Conservation (phyloP, 2,797 vertebrate species). For the Oreortyx pictus region DNA sequence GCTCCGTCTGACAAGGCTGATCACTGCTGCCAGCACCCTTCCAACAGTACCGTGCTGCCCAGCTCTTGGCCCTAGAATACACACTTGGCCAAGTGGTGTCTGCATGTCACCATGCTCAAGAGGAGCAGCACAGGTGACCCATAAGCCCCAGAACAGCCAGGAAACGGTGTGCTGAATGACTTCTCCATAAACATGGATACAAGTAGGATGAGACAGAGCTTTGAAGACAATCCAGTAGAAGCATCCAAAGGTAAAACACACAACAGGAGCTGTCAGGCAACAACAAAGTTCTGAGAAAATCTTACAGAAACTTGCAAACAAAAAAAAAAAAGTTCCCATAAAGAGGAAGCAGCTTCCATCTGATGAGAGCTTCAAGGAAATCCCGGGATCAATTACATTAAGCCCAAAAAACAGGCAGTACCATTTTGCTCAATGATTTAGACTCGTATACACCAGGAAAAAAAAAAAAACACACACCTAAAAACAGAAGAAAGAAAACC, state of each 20-base stretch:
- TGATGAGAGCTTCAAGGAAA: not conserved
- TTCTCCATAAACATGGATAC: not conserved
- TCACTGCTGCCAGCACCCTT: not conserved
- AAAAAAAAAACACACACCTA: not conserved
- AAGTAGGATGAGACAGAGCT: not conserved
- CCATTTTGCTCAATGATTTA: not conserved
- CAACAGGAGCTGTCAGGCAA: not conserved
- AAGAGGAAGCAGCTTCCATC: not conserved
- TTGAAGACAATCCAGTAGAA: not conserved
- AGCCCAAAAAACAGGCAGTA: not conserved
- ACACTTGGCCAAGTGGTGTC: not conserved
- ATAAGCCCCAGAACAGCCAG: conserved; percentile 5
- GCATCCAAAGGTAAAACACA: not conserved
- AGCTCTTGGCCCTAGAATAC: not conserved
- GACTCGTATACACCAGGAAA: not conserved
- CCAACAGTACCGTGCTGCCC: not conserved
- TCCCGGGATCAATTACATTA: not conserved
- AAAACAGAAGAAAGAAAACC: not conserved
- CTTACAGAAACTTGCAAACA: not conserved
- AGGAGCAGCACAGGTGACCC: conserved; percentile 18
- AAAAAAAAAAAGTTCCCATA: not conserved
- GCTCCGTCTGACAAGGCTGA: conserved; percentile 9
- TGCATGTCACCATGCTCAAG: conserved; percentile 47
- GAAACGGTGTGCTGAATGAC: not conserved
- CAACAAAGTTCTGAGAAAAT: not conserved